Percentiles rank a stretch among this genome's conserved stretches.
These are phyloP conservation scores for Drosophila sp. DNA, from an alignment of 1,140 invertebrate species.

Conservation along the genomic window DNA sequence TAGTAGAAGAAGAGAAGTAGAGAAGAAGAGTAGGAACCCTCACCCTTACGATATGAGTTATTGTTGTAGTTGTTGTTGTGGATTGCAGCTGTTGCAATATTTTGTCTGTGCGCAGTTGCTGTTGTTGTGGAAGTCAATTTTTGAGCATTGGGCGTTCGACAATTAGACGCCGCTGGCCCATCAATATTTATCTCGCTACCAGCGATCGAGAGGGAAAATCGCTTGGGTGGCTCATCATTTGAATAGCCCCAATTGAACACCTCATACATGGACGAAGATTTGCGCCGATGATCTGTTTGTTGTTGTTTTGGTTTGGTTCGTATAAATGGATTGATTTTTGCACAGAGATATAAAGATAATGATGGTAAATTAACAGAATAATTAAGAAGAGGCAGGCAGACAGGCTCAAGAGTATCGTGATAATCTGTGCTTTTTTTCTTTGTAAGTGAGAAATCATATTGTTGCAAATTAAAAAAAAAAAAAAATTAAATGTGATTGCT, in stretches of 20 bases:
- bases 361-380: constrained; percentile 17
- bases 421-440: constrained; percentile 15
- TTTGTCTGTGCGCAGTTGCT: constrained; percentile 50
- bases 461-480: constrained; percentile 40
- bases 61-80: constrained; percentile 56
- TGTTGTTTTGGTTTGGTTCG: constrained; percentile 13
- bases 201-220: constrained; percentile 81
- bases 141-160: constrained; percentile 49
- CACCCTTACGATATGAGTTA: constrained; percentile 83
- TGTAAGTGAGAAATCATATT: constrained; percentile 32
- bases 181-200: constrained; percentile 84
- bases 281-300: constrained; percentile 84
- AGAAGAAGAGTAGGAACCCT: constrained; percentile 63
- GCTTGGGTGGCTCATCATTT: constrained; percentile 85
- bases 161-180: constrained; percentile 60
- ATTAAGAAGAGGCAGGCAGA: constrained; percentile 22
- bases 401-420: constrained; percentile 8
- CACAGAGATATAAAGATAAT: constrained; percentile 52
- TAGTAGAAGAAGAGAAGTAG: constrained; percentile 19
- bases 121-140: constrained; percentile 56
- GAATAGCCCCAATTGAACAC: constrained; percentile 89
- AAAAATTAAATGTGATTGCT: not conserved
- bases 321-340: constrained; percentile 38
- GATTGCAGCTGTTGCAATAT: constrained; percentile 60
- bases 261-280: constrained; percentile 91